Evolutionary conservation across 1,140 invertebrate genomes (phyloP), one percentile per base, ranked within the genome.

Genomic region (Lepidurus packardi): DNA sequence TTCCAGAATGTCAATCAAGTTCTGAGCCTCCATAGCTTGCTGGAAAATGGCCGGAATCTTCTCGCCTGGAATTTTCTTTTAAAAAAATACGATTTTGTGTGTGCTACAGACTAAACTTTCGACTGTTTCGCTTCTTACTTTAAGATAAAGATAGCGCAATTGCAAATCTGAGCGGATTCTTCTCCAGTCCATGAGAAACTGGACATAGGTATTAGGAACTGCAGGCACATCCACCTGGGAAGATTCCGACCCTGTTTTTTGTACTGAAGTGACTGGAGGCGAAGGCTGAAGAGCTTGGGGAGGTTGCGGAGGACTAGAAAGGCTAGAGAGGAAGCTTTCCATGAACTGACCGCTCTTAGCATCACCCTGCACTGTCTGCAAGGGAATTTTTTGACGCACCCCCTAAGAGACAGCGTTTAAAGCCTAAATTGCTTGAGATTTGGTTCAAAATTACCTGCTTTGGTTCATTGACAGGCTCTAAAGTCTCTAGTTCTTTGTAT

Each of bases 21-120:
- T 81, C 75, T 84, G 82, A 73, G 82, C 80, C 80, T 86, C 85
- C 34, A 86, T 79, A 74, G 81, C 82, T 77, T 85, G 79, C 73
- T 83, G 83, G 82, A 86, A 84, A 42, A 86, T 73, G 16, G 82
- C 25, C 9, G 79, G 65, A 25, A 78, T n/a, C 21, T 75, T 78
- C 21, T 42, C 42, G 11, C 73, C 73, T 41, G 43, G 73, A 75
- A 80, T 80, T 74, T 75, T 43, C 77, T 79, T 73, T 5, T 1
- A 79, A 13, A 65, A 41, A 78, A 74, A 13, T 41, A 78, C 25
- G 7, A 73, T 16, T 25, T 25, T 74, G 0, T 53, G 16, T 41
- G 41, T 43, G 42, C 11, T 6, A 53, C 24, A 76, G 7, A 4
- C 34, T 34, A 34, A 34, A 34, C 34, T 34, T 34, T 34, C 34